phyloP scores from a whole-genome alignment of 2,888 invertebrate genomes.

The Pilophorus perplexus region DNA sequence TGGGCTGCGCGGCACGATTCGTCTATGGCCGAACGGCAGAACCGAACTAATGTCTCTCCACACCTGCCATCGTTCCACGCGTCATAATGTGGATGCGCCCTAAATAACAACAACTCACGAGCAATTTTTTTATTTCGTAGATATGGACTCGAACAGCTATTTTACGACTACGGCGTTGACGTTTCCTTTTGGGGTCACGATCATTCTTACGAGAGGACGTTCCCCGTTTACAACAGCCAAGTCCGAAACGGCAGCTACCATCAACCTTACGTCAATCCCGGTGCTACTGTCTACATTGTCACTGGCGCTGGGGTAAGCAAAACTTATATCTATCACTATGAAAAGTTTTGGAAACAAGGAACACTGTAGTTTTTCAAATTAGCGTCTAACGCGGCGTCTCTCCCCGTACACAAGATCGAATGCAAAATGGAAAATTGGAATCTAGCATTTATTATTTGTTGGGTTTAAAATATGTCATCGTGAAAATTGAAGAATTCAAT shows the following conservation, averaged over 20 bases:
- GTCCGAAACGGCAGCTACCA: conserved; percentile 64
- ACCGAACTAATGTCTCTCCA: not conserved
- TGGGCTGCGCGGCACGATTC: no score
- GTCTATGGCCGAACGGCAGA: no score
- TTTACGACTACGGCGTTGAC: conserved; percentile 88
- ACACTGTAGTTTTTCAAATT: no score
- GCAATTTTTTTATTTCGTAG: not conserved
- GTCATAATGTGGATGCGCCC: no score
- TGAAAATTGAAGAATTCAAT: no score
- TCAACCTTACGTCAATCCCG: conserved; percentile 68
- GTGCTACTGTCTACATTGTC: conserved; percentile 87
- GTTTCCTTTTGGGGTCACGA: conserved; percentile 95
- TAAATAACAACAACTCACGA: not conserved
- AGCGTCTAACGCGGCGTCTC: not conserved
- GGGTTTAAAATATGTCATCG: no score
- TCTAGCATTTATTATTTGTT: no score
- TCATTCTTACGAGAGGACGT: conserved; percentile 93
- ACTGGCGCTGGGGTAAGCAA: conserved; percentile 71
- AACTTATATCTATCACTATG: not conserved
- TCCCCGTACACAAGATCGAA: no score
- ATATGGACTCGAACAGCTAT: conserved; percentile 70
- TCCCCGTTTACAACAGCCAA: conserved; percentile 85
- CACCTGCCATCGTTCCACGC: not conserved
- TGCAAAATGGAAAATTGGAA: no score
- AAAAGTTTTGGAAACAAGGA: not conserved